Percentiles rank a stretch among this genome's conserved stretches.
phyloP scores from a whole-genome alignment of 30 jellyfish, hydroid and myxozoan species.

The Hydractinia symbiolongicarpus region DNA sequence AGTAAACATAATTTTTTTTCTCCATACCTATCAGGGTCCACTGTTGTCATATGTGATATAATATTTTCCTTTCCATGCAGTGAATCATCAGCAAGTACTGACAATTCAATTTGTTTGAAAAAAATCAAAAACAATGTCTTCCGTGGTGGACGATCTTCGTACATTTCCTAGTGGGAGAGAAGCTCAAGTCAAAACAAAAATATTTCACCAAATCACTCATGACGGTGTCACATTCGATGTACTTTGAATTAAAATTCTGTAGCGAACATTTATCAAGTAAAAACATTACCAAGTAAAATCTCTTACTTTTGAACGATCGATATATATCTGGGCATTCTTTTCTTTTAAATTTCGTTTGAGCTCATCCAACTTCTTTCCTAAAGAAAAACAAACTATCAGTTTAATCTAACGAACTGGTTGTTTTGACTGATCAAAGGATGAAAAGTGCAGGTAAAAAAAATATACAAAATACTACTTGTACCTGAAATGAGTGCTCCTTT shows the following conservation, averaged over 20 bases:
- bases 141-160: conserved; percentile 51
- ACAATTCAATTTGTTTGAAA: conserved; percentile 40
- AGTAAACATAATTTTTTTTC: background rate
- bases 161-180: conserved; percentile 50
- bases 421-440: background rate
- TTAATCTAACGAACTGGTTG: background rate
- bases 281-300: background rate
- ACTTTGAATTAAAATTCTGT: background rate
- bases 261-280: background rate
- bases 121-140: conserved; percentile 40
- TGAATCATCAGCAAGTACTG: conserved; percentile 52
- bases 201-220: too few species aligned
- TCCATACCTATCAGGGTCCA: conserved; percentile 24
- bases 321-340: conserved; percentile 77
- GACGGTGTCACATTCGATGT: too few species aligned
- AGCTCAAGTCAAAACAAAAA: too few species aligned
- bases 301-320: conserved; percentile 72
- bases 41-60: conserved; percentile 30
- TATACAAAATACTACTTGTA: background rate
- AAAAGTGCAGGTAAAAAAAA: background rate
- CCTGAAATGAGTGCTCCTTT: conserved; percentile 81
- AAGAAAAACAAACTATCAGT: background rate
- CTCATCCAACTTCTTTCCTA: conserved; percentile 75
- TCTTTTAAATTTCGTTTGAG: conserved; percentile 54
- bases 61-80: conserved; percentile 58